phyloP scores from a whole-genome alignment of 1,140 invertebrate species.

The Drosophila truncata region DNA sequence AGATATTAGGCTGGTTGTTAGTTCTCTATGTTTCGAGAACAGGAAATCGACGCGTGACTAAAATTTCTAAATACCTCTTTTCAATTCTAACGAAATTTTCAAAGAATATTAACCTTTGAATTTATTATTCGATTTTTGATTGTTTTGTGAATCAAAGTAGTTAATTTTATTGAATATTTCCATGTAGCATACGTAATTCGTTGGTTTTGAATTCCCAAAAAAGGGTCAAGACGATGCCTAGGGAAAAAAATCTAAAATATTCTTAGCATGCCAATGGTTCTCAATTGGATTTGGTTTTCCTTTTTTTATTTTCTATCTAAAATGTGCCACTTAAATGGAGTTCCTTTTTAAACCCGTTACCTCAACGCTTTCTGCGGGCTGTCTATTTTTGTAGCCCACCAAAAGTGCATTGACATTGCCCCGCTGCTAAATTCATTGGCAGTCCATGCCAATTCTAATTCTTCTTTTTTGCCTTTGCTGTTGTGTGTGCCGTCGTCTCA shows the following conservation, averaged over 20 bases:
- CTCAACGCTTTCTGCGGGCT: slow-evolving; percentile 13
- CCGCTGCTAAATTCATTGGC: slow-evolving; percentile 75
- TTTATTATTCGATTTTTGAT: slow-evolving; percentile 1
- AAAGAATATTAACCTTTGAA: slow-evolving; percentile 32
- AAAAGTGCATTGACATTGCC: slow-evolving; percentile 80
- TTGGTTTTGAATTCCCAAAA: slow-evolving; percentile 11
- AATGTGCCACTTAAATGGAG: slow-evolving; percentile 44
- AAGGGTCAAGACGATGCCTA: slow-evolving; percentile 3
- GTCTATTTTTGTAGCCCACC: slow-evolving; percentile 51
- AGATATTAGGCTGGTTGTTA: slow-evolving; percentile 63
- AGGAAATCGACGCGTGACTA: slow-evolving; percentile 74
- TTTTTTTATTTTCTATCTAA: slow-evolving; percentile 37
- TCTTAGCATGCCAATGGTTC: slow-evolving; percentile 15
- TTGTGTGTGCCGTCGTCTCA: slow-evolving; percentile 24
- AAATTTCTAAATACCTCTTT: slow-evolving; percentile 58
- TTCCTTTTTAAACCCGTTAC: slow-evolving; percentile 18
- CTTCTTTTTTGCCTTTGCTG: slow-evolving; percentile 36
- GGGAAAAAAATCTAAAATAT: not conserved
- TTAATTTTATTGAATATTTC: slow-evolving; percentile 66
- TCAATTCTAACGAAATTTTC: slow-evolving; percentile 16
- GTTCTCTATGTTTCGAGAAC: slow-evolving; percentile 47
- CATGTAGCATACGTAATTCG: slow-evolving; percentile 59
- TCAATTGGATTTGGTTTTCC: slow-evolving; percentile 10
- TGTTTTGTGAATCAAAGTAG: slow-evolving; percentile 57
- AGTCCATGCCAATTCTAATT: slow-evolving; percentile 75